Evolutionary conservation across 2,113 vertebrate genomes (phyloP).

Genomic region (Riparia riparia): DNA sequence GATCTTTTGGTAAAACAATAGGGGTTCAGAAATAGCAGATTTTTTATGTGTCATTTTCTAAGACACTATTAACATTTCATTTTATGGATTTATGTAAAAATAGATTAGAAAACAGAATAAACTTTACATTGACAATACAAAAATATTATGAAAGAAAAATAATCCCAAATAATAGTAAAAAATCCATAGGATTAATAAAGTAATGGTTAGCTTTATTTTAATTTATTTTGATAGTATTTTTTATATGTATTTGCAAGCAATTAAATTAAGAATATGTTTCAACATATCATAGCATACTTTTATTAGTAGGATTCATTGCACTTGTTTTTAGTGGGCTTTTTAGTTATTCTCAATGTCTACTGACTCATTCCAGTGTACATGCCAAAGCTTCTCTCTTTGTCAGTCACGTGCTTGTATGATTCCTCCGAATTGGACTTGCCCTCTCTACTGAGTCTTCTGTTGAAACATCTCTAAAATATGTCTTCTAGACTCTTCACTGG

Average conservation of each 20-base stretch:
- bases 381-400: not conserved
- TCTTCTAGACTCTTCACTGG: not conserved
- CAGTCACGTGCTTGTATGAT: not conserved
- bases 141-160: not conserved
- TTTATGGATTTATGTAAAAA: not conserved
- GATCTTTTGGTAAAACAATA: not conserved
- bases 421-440: accelerated
- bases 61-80: not conserved
- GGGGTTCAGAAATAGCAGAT: not conserved
- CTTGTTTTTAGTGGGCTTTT: not conserved
- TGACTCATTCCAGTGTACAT: not conserved
- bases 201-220: not conserved
- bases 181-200: not conserved
- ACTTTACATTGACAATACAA: not conserved
- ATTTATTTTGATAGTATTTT: not conserved
- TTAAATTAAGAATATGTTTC: not conserved
- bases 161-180: not conserved
- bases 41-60: not conserved
- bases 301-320: not conserved
- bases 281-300: not conserved
- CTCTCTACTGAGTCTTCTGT: not conserved
- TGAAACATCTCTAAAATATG: not conserved
- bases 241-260: not conserved
- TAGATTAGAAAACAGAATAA: not conserved
- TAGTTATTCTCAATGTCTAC: not conserved